phyloP scores from a whole-genome alignment of 1,140 invertebrate species.

The Cyclina sinensis region DNA sequence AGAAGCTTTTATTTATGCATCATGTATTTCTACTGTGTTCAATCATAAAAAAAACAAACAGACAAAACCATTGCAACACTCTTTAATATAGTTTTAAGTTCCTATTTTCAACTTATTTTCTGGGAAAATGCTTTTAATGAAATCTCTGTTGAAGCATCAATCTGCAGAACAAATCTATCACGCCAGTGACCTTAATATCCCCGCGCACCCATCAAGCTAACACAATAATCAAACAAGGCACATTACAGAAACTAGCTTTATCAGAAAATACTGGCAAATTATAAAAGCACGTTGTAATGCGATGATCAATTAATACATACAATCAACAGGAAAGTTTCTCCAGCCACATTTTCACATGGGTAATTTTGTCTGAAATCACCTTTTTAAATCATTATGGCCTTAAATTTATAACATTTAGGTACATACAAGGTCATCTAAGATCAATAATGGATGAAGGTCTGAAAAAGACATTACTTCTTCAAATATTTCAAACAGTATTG shows the following conservation, averaged over 20 bases:
- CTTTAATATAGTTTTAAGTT: background rate
- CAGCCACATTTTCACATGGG: too few relatives aligned
- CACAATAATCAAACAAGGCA: conserved; percentile 15
- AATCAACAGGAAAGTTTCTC: background rate
- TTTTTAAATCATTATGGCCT: too few relatives aligned
- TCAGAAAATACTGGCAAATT: background rate
- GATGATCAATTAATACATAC: background rate
- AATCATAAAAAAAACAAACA: background rate
- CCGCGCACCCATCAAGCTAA: background rate
- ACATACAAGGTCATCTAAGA: too few relatives aligned
- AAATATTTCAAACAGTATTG: too few relatives aligned
- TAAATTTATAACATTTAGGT: too few relatives aligned
- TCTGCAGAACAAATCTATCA: conserved; percentile 5
- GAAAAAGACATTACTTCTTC: too few relatives aligned
- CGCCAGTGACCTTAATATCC: conserved; percentile 8
- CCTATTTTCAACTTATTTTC: background rate
- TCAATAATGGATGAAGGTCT: too few relatives aligned
- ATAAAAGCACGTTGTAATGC: background rate
- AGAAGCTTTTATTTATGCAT: too few relatives aligned
- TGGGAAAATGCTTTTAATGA: background rate
- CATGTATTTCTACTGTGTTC: too few relatives aligned
- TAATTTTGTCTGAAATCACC: too few relatives aligned
- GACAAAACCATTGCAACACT: background rate
- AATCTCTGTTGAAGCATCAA: background rate
- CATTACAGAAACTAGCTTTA: background rate